Base-by-base conservation (phyloP, 2,888 invertebrate genomes). In the Teinopalpus imperialis region DNA sequence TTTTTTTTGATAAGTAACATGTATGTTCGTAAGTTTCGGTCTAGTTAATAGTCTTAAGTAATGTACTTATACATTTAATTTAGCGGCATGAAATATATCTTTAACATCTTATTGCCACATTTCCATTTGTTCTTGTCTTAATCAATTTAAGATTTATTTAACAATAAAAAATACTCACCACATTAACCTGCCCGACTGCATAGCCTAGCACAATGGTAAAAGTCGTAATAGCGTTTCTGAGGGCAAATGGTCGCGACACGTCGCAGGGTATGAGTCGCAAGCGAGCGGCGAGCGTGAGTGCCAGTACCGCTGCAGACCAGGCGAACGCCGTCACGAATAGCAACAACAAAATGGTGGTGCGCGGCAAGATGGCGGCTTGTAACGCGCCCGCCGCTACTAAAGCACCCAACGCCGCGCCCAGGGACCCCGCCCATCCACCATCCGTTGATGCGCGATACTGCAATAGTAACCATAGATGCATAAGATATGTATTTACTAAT, bases 141-240 rank as follows among this genome's bases (percentile, higher is more conserved):
- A n/a, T n/a, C n/a, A n/a, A n/a, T n/a, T n/a, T n/a, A n/a, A n/a
- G n/a, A n/a, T n/a, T n/a, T n/a, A n/a, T n/a, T n/a, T n/a, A n/a
- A n/a, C n/a, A n/a, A n/a, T n/a, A n/a, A n/a, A n/a, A n/a, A n/a
- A n/a, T 35, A 92, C 95, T 92, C 89, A 97, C 97, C 90, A 97
- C 95, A 90, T 97, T 97, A 50, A 97, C 95, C 89, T 97, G 97
- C 36, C 96, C 95, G 52, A 97, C 95, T 34, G 96, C 94, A 74
- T 97, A 97, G 21, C 97, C 93, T 46, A 97, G 89, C 5, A 97
- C 92, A 48, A 97, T 94, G 1, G 97, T 96, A 61, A 97, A 95
- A 9, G 96, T 93, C 2, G 96, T 96, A 14, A 97, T 94, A 40
- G 96, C 95, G 61, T 97, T 90, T 51, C 97, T 91, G 26, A 97